phyloP scores from a whole-genome alignment of 2,113 vertebrate genomes.

The Macquaria australasica region DNA sequence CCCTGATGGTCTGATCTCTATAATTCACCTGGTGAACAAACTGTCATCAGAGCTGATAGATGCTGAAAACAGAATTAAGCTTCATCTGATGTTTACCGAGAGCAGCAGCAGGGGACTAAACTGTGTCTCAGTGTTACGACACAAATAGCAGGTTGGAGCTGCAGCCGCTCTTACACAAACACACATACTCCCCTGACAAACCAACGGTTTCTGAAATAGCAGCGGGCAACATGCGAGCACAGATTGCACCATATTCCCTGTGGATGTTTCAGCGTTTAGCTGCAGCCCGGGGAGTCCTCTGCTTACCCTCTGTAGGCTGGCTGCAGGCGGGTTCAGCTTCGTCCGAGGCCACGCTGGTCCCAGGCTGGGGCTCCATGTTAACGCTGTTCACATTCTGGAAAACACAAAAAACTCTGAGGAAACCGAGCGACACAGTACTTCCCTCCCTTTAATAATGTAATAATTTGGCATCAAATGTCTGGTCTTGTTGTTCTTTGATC shows the following conservation, averaged over 20 bases:
- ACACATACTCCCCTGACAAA: constrained; percentile 50
- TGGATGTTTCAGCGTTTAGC: constrained; percentile 12
- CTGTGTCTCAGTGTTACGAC: constrained; percentile 4
- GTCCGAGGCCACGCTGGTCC: constrained; percentile 63
- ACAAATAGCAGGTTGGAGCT: constrained; percentile 46
- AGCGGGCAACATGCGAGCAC: constrained; percentile 35
- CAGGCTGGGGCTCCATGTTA: constrained; percentile 71
- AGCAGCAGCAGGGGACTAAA: background rate
- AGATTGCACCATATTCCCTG: constrained; percentile 59
- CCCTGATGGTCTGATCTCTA: background rate
- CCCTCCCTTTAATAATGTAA: background rate
- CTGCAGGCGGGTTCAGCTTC: constrained; percentile 57
- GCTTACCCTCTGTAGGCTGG: constrained; percentile 71
- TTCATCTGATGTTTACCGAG: background rate
- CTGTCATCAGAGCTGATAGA: background rate
- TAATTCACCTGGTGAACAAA: background rate
- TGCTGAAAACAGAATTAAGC: background rate
- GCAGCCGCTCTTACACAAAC: constrained; percentile 44
- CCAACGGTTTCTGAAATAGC: constrained; percentile 46
- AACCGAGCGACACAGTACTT: background rate
- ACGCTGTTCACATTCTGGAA: constrained; percentile 81
- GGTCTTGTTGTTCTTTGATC: background rate
- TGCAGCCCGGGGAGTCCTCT: background rate
- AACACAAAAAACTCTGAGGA: background rate
- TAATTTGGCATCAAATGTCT: background rate